Base-by-base conservation (phyloP, 2,797 vertebrate genomes). In the Bovichtus diacanthus region DNA sequence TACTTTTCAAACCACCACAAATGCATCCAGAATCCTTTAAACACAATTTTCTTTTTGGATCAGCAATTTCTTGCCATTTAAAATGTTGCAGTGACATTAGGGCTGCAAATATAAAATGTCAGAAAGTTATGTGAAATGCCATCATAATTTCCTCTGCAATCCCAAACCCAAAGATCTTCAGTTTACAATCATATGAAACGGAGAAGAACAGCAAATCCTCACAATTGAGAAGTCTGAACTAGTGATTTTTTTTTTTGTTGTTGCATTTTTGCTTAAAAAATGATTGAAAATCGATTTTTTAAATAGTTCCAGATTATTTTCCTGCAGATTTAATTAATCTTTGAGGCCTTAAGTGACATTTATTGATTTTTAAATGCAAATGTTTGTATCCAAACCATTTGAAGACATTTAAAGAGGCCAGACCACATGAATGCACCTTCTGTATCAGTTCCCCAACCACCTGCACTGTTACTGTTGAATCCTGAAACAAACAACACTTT, bases 351-450 rank as follows among this genome's bases (percentile, higher is more conserved):
- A 19, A 6, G 47, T 51, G 36, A 34, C 16, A 36, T 36, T 62
- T 23, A 0, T 4, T 51, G 19, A 0, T 55, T 69, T 47, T 61
- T 64, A 21, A 38, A n/a, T 60, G 61, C 38, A 39, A n/a, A 59
- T 36, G 38, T 67, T 55, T 60, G 13, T 79, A 60, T 63, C 50
- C 23, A 36, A 38, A 50, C 47, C 47, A 16, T 59, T 31, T 72
- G 31, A 69, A 53, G 73, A 71, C 1, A 58, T 82, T 74, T 76
- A 65, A 81, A 78, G 76, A 80, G 70, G 71, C 67, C 47, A 47
- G 65, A 75, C 25, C 85, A 83, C 68, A 87, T 94, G 89, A 94
- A 93, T 93, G 88, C 85, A 89, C 68, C 84, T 84, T 92, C 89
- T 92, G 91, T 93, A 74, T 82, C 70, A 70, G 76, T 62, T 65